phyloP scores from a whole-genome alignment of 2,888 invertebrate species.

The Axea sp. region DNA sequence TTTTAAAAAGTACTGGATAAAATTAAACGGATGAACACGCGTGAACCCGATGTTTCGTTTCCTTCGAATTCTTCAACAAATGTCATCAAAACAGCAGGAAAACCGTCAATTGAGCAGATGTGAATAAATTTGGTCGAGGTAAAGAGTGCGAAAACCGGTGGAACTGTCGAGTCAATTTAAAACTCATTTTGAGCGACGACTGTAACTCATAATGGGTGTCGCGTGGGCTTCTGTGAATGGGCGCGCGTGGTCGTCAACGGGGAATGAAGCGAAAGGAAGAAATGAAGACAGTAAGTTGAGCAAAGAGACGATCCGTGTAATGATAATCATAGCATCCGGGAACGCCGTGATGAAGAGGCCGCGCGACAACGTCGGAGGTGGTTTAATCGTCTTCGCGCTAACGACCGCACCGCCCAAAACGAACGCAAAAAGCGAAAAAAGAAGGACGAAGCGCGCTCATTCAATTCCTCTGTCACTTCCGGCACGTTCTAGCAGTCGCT shows the following conservation, averaged over 20 bases:
- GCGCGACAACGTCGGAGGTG: constrained; percentile 45
- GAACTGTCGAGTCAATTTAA: constrained; percentile 55
- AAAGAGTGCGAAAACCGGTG: constrained; percentile 29
- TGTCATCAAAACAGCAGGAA: constrained; percentile 20
- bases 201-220: constrained; percentile 57
- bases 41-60: no score
- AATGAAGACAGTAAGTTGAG: constrained; percentile 53
- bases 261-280: constrained; percentile 46
- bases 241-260: constrained; percentile 61
- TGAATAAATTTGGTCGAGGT: constrained; percentile 33
- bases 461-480: constrained; percentile 35
- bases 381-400: constrained; percentile 47
- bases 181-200: constrained; percentile 52
- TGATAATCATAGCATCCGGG: constrained; percentile 61
- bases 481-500: constrained; percentile 7
- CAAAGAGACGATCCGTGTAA: constrained; percentile 57
- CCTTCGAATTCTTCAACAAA: not conserved
- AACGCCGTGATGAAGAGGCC: constrained; percentile 38
- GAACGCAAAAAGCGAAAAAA: constrained; percentile 18
- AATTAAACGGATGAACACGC: no score
- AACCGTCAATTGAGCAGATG: constrained; percentile 28
- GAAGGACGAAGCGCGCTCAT: constrained; percentile 16
- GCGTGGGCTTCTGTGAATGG: constrained; percentile 58
- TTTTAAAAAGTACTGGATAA: no score
- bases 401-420: constrained; percentile 27